These are phyloP conservation scores for Gymnorhina tibicen DNA, from an alignment of 2,113 vertebrate genomes.

Conservation along the genomic window DNA sequence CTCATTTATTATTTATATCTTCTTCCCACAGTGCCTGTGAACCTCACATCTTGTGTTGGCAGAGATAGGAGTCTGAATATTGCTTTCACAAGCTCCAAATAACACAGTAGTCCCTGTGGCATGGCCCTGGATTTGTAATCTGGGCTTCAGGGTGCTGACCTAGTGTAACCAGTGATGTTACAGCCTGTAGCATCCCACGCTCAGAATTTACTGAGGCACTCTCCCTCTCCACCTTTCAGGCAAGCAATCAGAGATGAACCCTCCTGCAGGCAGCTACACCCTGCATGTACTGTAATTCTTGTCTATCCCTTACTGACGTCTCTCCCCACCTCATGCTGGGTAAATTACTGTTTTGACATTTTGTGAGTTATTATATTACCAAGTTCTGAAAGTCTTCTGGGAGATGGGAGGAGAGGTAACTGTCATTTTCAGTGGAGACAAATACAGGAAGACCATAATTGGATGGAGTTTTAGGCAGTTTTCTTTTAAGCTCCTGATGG, in stretches of 20 bases:
- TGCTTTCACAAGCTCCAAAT: neutral
- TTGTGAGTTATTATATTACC: neutral
- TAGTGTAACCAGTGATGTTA: neutral
- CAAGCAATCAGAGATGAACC: neutral
- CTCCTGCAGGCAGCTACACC: neutral
- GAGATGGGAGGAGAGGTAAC: neutral
- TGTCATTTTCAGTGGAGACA: neutral
- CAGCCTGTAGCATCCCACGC: neutral
- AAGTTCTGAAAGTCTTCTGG: neutral
- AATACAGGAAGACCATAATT: neutral
- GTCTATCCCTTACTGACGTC: neutral
- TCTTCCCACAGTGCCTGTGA: neutral
- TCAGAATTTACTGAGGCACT: neutral
- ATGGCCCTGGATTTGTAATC: neutral
- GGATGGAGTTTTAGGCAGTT: neutral
- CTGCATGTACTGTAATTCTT: neutral
- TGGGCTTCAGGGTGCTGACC: neutral
- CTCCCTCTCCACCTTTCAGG: neutral
- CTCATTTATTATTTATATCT: constrained; percentile 45
- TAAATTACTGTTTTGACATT: neutral
- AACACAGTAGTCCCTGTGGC: neutral
- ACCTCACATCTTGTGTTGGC: neutral
- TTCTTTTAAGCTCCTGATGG: neutral
- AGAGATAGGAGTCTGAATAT: neutral
- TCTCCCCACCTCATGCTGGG: neutral